Percentiles rank a stretch among this genome's conserved stretches.
These are phyloP conservation scores for Pemphigus obesinymphae DNA, from an alignment of 1,140 invertebrate genomes.

Conservation along the genomic window DNA sequence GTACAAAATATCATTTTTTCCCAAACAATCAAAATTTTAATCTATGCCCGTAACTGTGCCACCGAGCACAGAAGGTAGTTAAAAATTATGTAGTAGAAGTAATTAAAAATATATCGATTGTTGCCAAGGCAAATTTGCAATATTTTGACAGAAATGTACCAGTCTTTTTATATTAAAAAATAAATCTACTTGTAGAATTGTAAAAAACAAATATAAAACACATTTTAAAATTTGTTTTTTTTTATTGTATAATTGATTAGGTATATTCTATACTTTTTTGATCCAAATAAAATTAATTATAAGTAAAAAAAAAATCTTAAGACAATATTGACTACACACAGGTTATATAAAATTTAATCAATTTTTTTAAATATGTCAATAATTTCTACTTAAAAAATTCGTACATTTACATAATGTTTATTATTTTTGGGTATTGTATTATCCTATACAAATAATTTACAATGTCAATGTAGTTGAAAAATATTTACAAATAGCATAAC, in stretches of 20 bases:
- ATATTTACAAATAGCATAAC: constrained; percentile 38
- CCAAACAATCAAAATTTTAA: no score
- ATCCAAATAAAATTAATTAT: constrained; percentile 28
- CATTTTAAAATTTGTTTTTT: background rate
- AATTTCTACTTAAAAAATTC: constrained; percentile 36
- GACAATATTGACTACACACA: constrained; percentile 33
- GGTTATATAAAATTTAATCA: constrained; percentile 20
- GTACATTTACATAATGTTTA: background rate
- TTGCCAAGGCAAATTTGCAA: no score
- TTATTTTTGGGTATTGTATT: background rate
- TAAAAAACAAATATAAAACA: background rate
- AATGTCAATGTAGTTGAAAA: background rate
- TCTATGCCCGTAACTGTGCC: no score
- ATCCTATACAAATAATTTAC: background rate
- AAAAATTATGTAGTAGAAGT: no score
- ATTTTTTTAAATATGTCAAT: constrained; percentile 27
- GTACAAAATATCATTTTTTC: no score
- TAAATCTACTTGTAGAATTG: no score
- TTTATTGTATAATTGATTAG: constrained; percentile 16
- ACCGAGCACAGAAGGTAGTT: no score
- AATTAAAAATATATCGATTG: no score
- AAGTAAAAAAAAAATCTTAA: constrained; percentile 21
- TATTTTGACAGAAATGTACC: no score
- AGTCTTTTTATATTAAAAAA: no score
- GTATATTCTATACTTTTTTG: constrained; percentile 16